Percentiles rank a stretch among this genome's conserved stretches.
Evolutionary conservation across 2,888 invertebrate genomes (phyloP).

Genomic region (Callyntrura sp.): DNA sequence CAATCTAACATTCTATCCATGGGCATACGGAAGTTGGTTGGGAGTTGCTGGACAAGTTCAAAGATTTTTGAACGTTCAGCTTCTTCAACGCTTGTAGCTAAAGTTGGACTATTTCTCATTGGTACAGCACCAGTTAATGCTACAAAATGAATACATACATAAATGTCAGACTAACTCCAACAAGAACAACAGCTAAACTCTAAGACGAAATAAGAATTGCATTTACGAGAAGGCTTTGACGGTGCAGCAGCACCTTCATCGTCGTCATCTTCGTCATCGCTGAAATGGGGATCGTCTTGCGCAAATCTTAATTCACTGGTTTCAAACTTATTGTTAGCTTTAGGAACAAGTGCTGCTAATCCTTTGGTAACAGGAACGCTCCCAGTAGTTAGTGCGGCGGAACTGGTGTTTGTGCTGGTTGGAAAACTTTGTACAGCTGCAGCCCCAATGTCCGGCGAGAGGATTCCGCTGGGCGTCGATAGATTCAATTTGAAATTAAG

Average conservation of each 20-base stretch:
- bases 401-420: neutral
- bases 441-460: constrained; percentile 54
- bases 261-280: constrained; percentile 91
- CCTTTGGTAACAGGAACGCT: constrained; percentile 28
- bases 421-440: constrained; percentile 55
- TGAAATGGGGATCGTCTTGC: constrained; percentile 90
- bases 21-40: constrained; percentile 80
- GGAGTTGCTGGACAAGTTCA: constrained; percentile 80
- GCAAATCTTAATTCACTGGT: constrained; percentile 55
- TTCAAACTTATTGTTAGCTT: constrained; percentile 61
- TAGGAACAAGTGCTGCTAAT: constrained; percentile 50
- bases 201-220: neutral
- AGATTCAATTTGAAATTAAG: constrained; percentile 49
- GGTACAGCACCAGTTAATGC: constrained; percentile 65
- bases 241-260: constrained; percentile 86
- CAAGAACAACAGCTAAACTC: neutral
- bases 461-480: constrained; percentile 5
- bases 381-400: neutral
- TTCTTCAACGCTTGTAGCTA: constrained; percentile 80
- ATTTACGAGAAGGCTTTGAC: constrained; percentile 55
- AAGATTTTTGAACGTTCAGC: constrained; percentile 81
- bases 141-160: constrained; percentile 10
- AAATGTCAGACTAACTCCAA: neutral
- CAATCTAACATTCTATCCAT: constrained; percentile 81
- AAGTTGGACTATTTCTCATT: constrained; percentile 81